Evolutionary conservation across 2,113 vertebrate species (phyloP).

Genomic region (Argyrosomus japonicus): DNA sequence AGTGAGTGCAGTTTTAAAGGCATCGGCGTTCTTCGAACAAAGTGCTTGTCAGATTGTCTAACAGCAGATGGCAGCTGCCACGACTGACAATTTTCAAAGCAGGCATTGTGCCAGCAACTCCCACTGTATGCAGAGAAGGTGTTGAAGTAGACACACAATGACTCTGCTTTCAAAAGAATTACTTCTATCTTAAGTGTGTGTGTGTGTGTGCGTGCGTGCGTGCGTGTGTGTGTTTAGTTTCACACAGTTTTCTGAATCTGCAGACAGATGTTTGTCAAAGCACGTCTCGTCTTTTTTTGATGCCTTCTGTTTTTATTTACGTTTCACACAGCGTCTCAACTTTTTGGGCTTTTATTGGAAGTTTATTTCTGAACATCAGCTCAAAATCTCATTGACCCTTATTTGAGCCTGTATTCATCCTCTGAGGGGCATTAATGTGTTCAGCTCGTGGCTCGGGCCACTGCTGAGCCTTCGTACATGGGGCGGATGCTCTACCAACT

Average conservation of each 20-base stretch:
- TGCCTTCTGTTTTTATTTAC: no score
- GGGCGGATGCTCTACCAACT: no score
- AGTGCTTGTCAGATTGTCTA: neutral
- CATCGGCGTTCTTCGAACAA: neutral
- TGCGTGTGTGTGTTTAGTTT: no score
- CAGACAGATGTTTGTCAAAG: no score
- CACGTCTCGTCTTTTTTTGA: no score
- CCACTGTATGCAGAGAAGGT: neutral
- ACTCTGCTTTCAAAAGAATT: neutral
- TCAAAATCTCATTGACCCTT: neutral
- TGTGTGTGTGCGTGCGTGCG: neutral
- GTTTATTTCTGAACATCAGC: no score
- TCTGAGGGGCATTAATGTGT: neutral
- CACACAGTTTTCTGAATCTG: no score
- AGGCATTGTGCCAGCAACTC: neutral
- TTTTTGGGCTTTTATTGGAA: no score
- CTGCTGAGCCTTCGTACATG: no score
- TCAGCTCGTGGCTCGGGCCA: neutral
- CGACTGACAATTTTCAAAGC: neutral
- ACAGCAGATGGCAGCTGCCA: neutral
- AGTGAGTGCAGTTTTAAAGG: neutral
- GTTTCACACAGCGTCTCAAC: no score
- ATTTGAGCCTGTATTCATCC: neutral
- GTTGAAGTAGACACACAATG: neutral
- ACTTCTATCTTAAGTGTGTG: neutral